A percentile compares a stretch with the other conserved stretches of the same genome.
phyloP scores from a whole-genome alignment of 1,140 invertebrate species.

The Saxidomus purpurata region DNA sequence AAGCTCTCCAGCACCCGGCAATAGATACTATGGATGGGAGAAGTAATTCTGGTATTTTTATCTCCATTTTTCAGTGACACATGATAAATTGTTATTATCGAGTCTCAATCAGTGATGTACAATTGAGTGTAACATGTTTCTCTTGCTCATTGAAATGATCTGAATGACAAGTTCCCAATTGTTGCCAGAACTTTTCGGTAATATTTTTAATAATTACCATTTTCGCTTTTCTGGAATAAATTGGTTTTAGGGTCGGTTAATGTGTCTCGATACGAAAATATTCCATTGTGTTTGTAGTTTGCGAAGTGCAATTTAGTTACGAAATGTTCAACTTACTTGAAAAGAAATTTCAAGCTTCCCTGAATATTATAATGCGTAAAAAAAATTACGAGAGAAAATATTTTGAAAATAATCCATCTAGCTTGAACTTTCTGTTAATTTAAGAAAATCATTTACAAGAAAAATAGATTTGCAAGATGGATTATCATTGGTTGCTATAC shows the following conservation, averaged over 20 bases:
- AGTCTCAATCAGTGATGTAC: constrained; percentile 18
- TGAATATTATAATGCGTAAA: too few species aligned
- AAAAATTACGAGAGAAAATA: background rate
- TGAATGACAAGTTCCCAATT: background rate
- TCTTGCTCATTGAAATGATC: background rate
- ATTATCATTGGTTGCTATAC: background rate
- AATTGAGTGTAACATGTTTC: background rate
- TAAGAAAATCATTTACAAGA: constrained; percentile 14
- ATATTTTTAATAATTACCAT: background rate
- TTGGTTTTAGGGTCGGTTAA: background rate
- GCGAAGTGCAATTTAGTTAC: background rate
- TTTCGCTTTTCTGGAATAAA: background rate
- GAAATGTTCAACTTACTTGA: background rate
- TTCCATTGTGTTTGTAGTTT: background rate
- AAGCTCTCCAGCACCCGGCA: background rate
- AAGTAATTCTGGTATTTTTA: constrained; percentile 41
- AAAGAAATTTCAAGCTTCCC: too few species aligned
- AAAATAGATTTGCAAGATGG: background rate
- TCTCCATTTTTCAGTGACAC: constrained; percentile 46
- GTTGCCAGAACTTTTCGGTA: background rate
- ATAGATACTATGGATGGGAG: background rate
- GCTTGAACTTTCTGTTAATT: background rate
- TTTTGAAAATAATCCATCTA: background rate
- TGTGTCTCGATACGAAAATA: background rate
- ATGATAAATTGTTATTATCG: constrained; percentile 41